Evolutionary conservation across 2,113 vertebrate genomes (phyloP), one percentile per base, ranked within the genome.

Genomic region (Procapra przewalskii): DNA sequence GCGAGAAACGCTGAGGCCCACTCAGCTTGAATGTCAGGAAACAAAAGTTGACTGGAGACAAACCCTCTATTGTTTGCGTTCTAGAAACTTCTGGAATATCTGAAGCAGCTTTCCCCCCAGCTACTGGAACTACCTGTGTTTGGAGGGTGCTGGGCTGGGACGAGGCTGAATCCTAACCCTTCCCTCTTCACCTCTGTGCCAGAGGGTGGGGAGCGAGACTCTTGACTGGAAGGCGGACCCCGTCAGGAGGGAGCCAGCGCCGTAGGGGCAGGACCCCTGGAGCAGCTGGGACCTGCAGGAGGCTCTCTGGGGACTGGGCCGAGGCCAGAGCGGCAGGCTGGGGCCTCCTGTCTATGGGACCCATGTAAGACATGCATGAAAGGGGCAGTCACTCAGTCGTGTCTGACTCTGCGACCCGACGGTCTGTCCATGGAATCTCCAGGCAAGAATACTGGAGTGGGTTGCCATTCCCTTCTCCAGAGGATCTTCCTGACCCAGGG

Each of bases 21-120:
- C 6, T 0, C 75, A 16, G 93, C 60, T 62, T 96, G 96, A 97
- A 97, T 97, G 96, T 92, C 97, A 98, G 98, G 98, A 98, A 98
- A 59, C 89, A 23, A 86, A 81, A 96, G 96, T 64, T 9, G 40
- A 75, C 43, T 91, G 81, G 89, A 97, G 97, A 89, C 96, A 96
- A 97, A 48, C 90, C 80, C 27, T 92, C 90, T 84, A 98, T 98
- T 98, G 98, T 98, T 96, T 48, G 1, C 55, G 67, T 97, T 97
- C 97, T 96, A 83, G 92, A 94, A 96, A 86, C 57, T n/a, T 87
- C 31, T 8, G 95, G 94, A 94, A 80, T 82, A 83, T 94, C 13
- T 87, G 93, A 96, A 94, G 89, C 96, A 84, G 80, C 48, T 95
- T 86, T 88, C 77, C 60, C 95, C 59, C 90, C 75, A 40, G 93